Evolutionary conservation across 2,113 vertebrate species (phyloP).

Genomic region (Pterocles gutturalis): DNA sequence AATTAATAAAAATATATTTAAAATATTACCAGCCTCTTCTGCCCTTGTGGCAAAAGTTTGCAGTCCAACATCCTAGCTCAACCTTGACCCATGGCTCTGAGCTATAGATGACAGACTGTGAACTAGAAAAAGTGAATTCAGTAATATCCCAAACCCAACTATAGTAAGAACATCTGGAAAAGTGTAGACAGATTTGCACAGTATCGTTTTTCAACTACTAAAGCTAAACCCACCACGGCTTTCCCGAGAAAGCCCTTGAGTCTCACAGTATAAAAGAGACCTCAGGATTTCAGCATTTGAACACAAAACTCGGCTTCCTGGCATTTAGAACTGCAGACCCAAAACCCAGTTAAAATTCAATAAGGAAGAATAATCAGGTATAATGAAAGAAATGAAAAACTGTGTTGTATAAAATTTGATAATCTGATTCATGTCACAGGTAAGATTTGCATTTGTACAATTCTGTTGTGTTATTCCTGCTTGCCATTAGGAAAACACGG

Average conservation of each 20-base stretch:
- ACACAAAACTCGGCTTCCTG: not conserved
- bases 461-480: not conserved
- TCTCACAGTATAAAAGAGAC: not conserved
- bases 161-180: not conserved
- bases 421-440: not conserved
- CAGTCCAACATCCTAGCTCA: not conserved
- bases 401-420: not conserved
- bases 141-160: not conserved
- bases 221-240: not conserved
- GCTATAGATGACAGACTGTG: not conserved
- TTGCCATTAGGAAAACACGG: not conserved
- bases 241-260: not conserved
- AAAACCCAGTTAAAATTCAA: not conserved
- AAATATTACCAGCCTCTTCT: not conserved
- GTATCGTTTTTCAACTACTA: not conserved
- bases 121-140: not conserved
- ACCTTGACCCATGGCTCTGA: not conserved
- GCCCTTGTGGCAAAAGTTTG: not conserved
- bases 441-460: not conserved
- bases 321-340: not conserved
- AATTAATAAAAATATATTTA: not conserved
- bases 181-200: not conserved
- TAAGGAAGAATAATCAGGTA: not conserved
- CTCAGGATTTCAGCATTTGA: not conserved
- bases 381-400: not conserved